Conservation (phyloP, 2,797 vertebrate genomes). For the Botia kubotai region DNA sequence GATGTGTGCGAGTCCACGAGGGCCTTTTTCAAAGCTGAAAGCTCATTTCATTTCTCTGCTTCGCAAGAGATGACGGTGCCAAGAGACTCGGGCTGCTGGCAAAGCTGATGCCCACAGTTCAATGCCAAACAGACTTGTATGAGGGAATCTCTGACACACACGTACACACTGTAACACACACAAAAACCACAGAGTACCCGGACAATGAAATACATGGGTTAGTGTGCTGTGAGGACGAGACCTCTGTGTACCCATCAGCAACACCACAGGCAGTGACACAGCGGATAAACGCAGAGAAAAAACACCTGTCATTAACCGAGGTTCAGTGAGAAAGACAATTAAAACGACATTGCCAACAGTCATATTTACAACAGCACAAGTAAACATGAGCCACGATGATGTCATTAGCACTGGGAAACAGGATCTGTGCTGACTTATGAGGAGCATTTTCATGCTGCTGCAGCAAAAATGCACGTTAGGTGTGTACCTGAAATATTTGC, state of each 20-base stretch:
- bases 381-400: not conserved
- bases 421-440: not conserved
- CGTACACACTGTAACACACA: not conserved
- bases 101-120: conserved; percentile 2
- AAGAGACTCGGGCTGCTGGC: conserved; percentile 42
- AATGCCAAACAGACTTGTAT: conserved; percentile 11
- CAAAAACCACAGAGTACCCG: not conserved
- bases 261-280: not conserved
- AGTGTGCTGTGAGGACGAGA: conserved; percentile 1
- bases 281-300: not conserved
- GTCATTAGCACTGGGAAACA: not conserved
- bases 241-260: not conserved
- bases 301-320: conserved; percentile 17
- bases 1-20: conserved; percentile 6
- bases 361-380: not conserved
- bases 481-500: no score
- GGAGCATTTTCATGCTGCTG: no score
- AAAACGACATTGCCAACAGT: not conserved
- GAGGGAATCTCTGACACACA: conserved; percentile 4
- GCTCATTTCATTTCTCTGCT: conserved; percentile 33
- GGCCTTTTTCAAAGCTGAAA: conserved; percentile 36
- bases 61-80: conserved; percentile 34
- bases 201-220: conserved; percentile 14
- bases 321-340: not conserved
- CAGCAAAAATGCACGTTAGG: no score